A percentile compares a stretch with the other conserved stretches of the same genome.
Evolutionary conservation across 1,140 invertebrate genomes (phyloP).

Genomic region (Globodera ellingtonae): DNA sequence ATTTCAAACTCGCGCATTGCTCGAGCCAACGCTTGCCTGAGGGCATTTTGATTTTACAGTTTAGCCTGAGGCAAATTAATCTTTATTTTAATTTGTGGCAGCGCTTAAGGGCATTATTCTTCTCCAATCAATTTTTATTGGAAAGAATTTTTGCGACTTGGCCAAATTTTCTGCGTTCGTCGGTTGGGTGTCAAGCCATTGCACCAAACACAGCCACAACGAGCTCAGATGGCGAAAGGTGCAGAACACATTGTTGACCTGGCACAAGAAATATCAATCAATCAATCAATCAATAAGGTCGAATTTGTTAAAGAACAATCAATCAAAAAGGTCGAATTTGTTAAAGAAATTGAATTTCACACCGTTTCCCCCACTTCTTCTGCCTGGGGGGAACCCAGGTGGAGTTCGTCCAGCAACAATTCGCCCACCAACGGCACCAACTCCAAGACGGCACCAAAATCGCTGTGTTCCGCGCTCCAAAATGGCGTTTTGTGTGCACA

Average conservation of each 20-base stretch:
- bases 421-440: conserved; percentile 48
- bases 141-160: neutral
- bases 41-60: too few relatives aligned
- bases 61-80: too few relatives aligned
- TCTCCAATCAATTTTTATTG: too few relatives aligned
- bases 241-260: conserved; percentile 40
- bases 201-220: conserved; percentile 46
- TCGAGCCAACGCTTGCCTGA: conserved; percentile 37
- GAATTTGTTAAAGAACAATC: conserved; percentile 22
- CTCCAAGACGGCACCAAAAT: conserved; percentile 35
- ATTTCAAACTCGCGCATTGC: conserved; percentile 42
- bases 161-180: neutral
- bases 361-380: conserved; percentile 16
- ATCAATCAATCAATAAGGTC: conserved; percentile 3
- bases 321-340: conserved; percentile 2
- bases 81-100: too few relatives aligned
- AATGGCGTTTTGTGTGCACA: conserved; percentile 6
- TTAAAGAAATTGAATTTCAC: conserved; percentile 16
- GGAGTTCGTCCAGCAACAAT: conserved; percentile 39
- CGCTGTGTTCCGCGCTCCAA: conserved; percentile 24
- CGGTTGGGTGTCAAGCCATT: conserved; percentile 51
- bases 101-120: too few relatives aligned
- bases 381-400: conserved; percentile 27
- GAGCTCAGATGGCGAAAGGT: conserved; percentile 45
- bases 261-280: neutral